Base-by-base conservation (phyloP, 2,888 invertebrate species). In the Capitulum mitella region DNA sequence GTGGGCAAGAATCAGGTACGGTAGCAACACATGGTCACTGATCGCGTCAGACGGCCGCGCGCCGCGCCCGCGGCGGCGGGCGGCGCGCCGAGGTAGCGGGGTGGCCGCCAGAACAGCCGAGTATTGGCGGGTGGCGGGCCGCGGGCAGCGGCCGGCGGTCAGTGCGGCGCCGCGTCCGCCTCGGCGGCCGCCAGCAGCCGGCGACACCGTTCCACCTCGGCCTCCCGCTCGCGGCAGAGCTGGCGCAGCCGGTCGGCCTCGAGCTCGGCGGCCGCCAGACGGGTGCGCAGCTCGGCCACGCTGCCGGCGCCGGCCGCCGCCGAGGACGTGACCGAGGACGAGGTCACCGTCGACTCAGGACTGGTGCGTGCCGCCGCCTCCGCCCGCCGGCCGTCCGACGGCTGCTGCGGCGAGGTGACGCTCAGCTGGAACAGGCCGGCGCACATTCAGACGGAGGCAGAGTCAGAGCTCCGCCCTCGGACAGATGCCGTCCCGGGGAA, bases 131-230 rank as follows among this genome's bases (percentile, higher is more conserved):
- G 43, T 12, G 6, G 43, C 6, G 6, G 43, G 43, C 43, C 43
- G 43, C 6, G 6, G 43, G 43, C 43, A 5, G 43, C 6, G 6
- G 43, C 5, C 43, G 6, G 43, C 6, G 6, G 43, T 43, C 43
- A 43, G 6, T 43, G 43, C 5, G 43, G 5, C 6, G 43, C 43
- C 54, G 54, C 6, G 54, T 54, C 54, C 54, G 54, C 54, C 54
- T 22, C 19, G 70, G 70, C 70, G 29, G 75, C 75, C 14, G 75
- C 75, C 75, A 75, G 29, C 43, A 75, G 75, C 0, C 46, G 75
- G 12, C 46, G 43, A 26, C 75, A 75, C 14, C 75, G 75, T 46
- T n/a, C 75, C 16, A 26, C 75, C 43, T 75, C 75, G 3, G 75
- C 75, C 75, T 75, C 75, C 12, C 32, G 14, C 43, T 75, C 29